These are phyloP conservation scores for Plestiodon gilberti DNA, from an alignment of 2,113 vertebrate genomes.

Conservation along the genomic window DNA sequence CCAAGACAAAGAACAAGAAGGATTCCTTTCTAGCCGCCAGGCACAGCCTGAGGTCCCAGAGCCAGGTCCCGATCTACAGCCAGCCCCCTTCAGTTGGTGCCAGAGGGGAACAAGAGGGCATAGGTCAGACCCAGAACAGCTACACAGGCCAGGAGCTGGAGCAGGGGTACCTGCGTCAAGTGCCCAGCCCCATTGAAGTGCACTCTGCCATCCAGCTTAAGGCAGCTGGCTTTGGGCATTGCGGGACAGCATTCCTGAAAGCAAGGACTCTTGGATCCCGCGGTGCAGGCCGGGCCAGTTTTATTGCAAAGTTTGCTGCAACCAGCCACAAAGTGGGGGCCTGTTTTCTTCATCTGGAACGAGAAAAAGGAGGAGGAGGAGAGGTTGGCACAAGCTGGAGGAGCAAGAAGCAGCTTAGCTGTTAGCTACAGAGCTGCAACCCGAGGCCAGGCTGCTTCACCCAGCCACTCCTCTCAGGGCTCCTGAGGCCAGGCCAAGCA, in stretches of 20 bases:
- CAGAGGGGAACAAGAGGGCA: neutral
- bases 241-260: conserved; percentile 81
- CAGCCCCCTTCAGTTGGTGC: neutral
- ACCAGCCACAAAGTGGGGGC: conserved; percentile 65
- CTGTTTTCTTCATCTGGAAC: conserved; percentile 77
- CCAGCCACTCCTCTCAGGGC: neutral
- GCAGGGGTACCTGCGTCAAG: neutral
- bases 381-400: neutral
- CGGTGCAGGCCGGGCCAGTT: conserved; percentile 59
- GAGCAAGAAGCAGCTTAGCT: rapidly evolving
- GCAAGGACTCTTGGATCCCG: conserved; percentile 54
- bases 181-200: conserved; percentile 65
- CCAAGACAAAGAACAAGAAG: rapidly evolving
- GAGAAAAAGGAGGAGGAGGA: neutral
- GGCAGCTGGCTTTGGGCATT: conserved; percentile 71
- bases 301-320: conserved; percentile 74
- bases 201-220: conserved; percentile 76
- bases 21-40: neutral
- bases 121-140: conserved; percentile 4
- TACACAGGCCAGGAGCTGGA: conserved; percentile 37
- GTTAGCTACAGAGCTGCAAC: neutral
- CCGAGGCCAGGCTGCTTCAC: too few relatives aligned
- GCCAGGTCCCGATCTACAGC: rapidly evolving
- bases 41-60: too few relatives aligned
- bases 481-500: neutral